Evolutionary conservation across 1,140 invertebrate species (phyloP).

Genomic region (Aricia agestis): DNA sequence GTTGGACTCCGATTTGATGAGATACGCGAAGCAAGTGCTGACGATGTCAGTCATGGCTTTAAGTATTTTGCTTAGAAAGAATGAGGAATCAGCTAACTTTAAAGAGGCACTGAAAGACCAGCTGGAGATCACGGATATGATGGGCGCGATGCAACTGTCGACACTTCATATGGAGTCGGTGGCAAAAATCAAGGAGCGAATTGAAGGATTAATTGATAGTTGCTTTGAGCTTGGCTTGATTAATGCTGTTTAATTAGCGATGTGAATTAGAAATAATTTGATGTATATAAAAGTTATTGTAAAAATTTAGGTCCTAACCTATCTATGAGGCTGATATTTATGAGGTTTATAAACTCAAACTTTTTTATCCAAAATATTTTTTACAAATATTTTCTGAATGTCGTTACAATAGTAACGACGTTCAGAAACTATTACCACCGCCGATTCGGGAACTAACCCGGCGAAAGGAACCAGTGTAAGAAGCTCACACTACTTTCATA

Average conservation of each 20-base stretch:
- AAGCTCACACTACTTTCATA: no score
- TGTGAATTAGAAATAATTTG: no score
- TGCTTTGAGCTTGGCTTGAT: slow-evolving; percentile 17
- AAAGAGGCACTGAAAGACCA: not conserved
- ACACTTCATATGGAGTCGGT: not conserved
- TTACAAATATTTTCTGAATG: no score
- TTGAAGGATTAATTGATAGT: slow-evolving; percentile 20
- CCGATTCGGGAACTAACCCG: no score
- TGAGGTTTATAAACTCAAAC: no score
- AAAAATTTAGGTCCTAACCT: no score
- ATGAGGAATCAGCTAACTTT: not conserved
- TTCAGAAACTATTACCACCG: no score
- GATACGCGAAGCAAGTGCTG: slow-evolving; percentile 23
- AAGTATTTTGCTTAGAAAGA: not conserved
- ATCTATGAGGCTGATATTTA: no score
- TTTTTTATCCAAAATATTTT: no score
- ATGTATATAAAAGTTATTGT: no score
- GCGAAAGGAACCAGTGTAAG: no score
- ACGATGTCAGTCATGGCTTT: not conserved
- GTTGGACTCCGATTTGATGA: slow-evolving; percentile 33
- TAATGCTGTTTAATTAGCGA: not conserved
- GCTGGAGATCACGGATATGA: not conserved
- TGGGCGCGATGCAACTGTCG: not conserved
- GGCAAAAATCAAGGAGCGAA: not conserved
- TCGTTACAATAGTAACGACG: no score